phyloP scores from a whole-genome alignment of 1,140 invertebrate species.

The Ceratitis capitata region DNA sequence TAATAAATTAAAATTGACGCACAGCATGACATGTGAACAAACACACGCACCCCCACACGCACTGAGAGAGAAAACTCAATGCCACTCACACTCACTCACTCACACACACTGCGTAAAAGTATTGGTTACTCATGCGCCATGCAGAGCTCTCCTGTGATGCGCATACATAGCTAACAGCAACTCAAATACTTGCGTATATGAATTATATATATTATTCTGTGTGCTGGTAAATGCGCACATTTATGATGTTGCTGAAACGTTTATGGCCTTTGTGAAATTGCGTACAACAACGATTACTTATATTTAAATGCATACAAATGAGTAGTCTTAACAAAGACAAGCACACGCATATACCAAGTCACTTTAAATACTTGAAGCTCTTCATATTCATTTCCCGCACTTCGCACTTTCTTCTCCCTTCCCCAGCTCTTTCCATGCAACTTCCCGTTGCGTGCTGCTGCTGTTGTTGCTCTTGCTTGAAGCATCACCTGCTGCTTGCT shows the following conservation, averaged over 20 bases:
- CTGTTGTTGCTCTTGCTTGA: too few species aligned
- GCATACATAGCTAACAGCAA: neutral
- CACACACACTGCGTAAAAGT: neutral
- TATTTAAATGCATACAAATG: neutral
- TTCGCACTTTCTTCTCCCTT: too few species aligned
- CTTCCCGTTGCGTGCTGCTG: neutral
- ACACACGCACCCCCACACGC: neutral
- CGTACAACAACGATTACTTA: conserved; percentile 31
- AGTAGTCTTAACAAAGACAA: neutral
- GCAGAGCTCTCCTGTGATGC: too few species aligned
- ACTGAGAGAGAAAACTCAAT: neutral
- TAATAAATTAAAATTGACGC: conserved; percentile 44
- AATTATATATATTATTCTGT: too few species aligned
- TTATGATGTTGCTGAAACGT: conserved; percentile 12
- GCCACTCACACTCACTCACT: neutral
- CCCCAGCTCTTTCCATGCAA: neutral
- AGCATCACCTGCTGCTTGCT: neutral
- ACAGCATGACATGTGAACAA: neutral
- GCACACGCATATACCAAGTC: neutral
- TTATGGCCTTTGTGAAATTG: conserved; percentile 1
- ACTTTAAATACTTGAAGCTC: too few species aligned
- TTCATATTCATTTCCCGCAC: neutral
- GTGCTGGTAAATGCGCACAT: neutral
- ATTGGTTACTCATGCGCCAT: neutral
- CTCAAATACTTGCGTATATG: neutral